A percentile compares a stretch with the other conserved stretches of the same genome.
These are phyloP conservation scores for Rhynchotus rufescens DNA, from an alignment of 2,797 vertebrate species.

Conservation along the genomic window DNA sequence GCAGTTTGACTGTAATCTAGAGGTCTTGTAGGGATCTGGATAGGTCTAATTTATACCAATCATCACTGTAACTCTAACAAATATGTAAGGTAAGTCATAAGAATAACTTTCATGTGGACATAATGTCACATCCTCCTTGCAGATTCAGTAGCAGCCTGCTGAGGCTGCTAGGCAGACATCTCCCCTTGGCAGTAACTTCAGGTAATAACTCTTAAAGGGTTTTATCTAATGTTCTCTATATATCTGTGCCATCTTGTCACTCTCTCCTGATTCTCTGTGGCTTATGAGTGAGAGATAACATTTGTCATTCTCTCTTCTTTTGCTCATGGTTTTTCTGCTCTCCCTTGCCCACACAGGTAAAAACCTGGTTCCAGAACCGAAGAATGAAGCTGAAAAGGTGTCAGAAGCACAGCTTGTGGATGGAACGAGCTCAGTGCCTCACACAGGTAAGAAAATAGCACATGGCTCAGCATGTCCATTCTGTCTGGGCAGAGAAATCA, in stretches of 20 bases:
- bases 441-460: conserved; percentile 7
- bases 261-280: not conserved
- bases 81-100: not conserved
- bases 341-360: conserved; percentile 81
- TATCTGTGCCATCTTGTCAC: conserved; percentile 42
- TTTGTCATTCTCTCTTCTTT: not conserved
- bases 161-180: conserved; percentile 56
- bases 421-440: conserved; percentile 66
- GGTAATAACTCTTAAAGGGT: conserved; percentile 13
- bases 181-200: not conserved
- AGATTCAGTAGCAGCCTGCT: conserved; percentile 40
- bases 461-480: not conserved
- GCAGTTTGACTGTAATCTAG: not conserved
- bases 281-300: not conserved
- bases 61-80: not conserved
- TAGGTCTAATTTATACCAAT: not conserved
- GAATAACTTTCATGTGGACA: not conserved
- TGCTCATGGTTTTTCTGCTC: not conserved
- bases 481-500: not conserved
- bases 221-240: conserved; percentile 7
- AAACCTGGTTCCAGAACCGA: conserved; percentile 95
- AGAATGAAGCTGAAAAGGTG: conserved; percentile 90
- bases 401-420: conserved; percentile 86
- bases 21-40: not conserved
- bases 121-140: not conserved